Conservation (phyloP, 2,888 invertebrate species). For the Scaptodrosophila latifasciaeformis region DNA sequence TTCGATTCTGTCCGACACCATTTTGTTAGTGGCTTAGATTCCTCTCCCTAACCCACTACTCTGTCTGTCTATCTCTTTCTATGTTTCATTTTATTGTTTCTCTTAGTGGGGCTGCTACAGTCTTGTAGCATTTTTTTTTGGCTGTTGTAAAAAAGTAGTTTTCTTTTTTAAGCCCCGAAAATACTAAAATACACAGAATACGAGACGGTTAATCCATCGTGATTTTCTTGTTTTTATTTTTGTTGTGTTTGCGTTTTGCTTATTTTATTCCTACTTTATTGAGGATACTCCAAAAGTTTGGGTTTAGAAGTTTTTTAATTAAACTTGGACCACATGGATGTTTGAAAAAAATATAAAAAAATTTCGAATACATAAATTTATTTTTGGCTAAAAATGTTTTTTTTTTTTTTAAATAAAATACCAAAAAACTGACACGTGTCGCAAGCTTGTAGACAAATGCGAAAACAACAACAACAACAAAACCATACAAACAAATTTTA, state of each 20-base stretch:
- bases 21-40: slow-evolving; percentile 32
- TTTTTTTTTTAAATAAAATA: background rate
- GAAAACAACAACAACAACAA: too few relatives aligned
- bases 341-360: slow-evolving; percentile 23
- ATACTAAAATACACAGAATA: slow-evolving; percentile 7
- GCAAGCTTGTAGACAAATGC: too few relatives aligned
- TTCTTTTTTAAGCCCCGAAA: slow-evolving; percentile 30
- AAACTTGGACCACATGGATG: slow-evolving; percentile 8
- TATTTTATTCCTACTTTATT: too few relatives aligned
- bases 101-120: background rate
- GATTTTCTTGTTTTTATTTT: slow-evolving; percentile 24
- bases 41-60: background rate
- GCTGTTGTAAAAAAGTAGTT: slow-evolving; percentile 40
- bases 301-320: slow-evolving; percentile 36
- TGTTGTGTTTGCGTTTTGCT: too few relatives aligned
- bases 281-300: too few relatives aligned
- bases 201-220: slow-evolving; percentile 48
- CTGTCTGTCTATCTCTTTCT: background rate
- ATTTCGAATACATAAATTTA: slow-evolving; percentile 6
- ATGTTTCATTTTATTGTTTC: background rate
- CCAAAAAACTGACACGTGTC: too few relatives aligned
- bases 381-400: background rate
- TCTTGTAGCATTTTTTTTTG: slow-evolving; percentile 26
- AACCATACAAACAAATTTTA: too few relatives aligned
- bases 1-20: slow-evolving; percentile 30